Evolutionary conservation across 2,888 invertebrate species (phyloP), one percentile per base, ranked within the genome.

Genomic region (Pantelozetes paolii): DNA sequence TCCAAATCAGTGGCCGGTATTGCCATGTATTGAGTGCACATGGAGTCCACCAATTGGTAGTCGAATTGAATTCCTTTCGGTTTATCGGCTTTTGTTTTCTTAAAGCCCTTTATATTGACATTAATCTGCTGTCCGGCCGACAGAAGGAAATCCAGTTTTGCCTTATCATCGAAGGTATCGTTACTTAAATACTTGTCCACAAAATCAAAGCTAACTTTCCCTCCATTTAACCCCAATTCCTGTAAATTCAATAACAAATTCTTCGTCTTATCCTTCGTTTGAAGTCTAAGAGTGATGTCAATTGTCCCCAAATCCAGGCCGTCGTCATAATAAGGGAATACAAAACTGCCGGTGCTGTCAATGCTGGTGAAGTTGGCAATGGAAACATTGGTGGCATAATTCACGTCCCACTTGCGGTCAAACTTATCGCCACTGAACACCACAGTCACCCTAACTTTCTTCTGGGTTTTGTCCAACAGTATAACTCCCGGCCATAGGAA

Each of bases 11-110:
- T 69, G 5, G 26, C 9, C n/a, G n/a, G n/a, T n/a, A n/a, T n/a
- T 26, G 11, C 1, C 1, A 36, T 69, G 28, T 69, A 69, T 40
- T 26, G 23, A 45, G 20, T 45, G 69, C 69, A 69, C 6, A 69
- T 8, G 13, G 69, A 42, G 69, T 69, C 45, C 0, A 69, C 69
- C 45, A 69, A 69, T 23, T 69, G 45, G 23, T 69, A 69, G 28
- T 45, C 1, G n/a, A 69, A 28, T 45, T 18, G 40, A 45, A 42
- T 15, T 8, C 26, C 26, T 26, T 45, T 69, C 1, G 45, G 1
- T 1, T 69, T 26, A n/a, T n/a, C n/a, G n/a, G n/a, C n/a, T n/a
- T n/a, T n/a, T n/a, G n/a, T n/a, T 3, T 20, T 13, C 8, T 67
- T 67, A 2, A 15, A 45, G 45, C 13, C 11, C 1, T 64, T 45